Base-by-base conservation (phyloP, 1,140 invertebrate species). In the Leptinotarsa texana region DNA sequence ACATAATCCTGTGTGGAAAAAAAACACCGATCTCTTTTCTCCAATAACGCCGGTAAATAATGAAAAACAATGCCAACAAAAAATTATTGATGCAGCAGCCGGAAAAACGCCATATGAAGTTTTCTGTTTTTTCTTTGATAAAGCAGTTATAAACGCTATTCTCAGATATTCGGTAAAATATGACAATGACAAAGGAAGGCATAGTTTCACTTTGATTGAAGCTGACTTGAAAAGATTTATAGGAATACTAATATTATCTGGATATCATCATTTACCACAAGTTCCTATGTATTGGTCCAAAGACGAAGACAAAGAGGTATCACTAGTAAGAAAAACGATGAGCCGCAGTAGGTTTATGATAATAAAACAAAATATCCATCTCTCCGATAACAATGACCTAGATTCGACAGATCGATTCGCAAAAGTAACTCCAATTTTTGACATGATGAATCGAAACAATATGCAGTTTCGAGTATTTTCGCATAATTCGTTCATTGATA, bases 401-500 rank as follows among this genome's bases (percentile, higher is more conserved):
- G 68, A 81, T 69, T 75, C 78, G 68, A 81, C 79, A 76, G 78
- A 85, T 72, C 83, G 79, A 77, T 83, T 82, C 78, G 61, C 77
- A 22, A 85, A 84, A 81, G 21, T 85, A 18, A 76, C 78, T 63
- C 74, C 69, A 47, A 75, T 81, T 17, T 76, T 81, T 27, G 63
- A 74, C 33, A 47, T 69, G n/a, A 61, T 77, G 4, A 84, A 86
- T 82, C 77, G 83, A 78, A 86, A 80, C 80, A 83, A 82, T 78
- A 79, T 84, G 71, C 80, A 83, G 77, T 83, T 82, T 81, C 81
- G 81, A 67, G 81, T 86, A 77, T 81, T 84, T 80, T 77, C 81
- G 77, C 74, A 80, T 71, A 77, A 85, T 75, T 80, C 85, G 75
- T 85, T 83, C 49, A 83, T 88, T 74, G 86, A 88, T 84, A 87